A percentile compares a stretch with the other conserved stretches of the same genome.
These are phyloP conservation scores for Myiotriccus ornatus DNA, from an alignment of 2,797 vertebrate species.

Conservation along the genomic window DNA sequence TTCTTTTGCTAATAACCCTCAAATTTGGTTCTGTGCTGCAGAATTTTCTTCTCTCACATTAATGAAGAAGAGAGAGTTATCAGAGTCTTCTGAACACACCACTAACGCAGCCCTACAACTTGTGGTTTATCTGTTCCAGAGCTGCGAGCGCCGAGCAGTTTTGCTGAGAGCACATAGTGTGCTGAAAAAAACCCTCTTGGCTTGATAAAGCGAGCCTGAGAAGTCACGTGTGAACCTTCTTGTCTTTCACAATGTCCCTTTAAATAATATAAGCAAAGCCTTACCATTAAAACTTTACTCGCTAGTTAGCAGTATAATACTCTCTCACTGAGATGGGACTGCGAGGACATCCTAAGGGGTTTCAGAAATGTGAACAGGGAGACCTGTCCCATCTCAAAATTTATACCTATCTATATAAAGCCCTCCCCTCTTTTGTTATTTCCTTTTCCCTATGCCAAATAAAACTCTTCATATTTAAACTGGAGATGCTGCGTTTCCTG, in stretches of 20 bases:
- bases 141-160: not conserved
- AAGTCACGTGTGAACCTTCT: not conserved
- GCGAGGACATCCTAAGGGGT: not conserved
- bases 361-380: not conserved
- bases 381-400: conserved; percentile 9
- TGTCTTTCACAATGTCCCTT: not conserved
- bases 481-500: conserved; percentile 72
- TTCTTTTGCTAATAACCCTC: not conserved
- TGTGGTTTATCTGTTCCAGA: not conserved
- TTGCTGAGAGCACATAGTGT: not conserved
- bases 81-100: not conserved
- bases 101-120: not conserved
- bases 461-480: conserved; percentile 22
- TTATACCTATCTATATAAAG: conserved; percentile 24
- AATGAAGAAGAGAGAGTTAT: not conserved
- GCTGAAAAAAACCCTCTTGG: conserved; percentile 11
- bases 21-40: not conserved
- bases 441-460: not conserved
- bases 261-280: conserved; percentile 41
- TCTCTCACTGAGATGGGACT: conserved; percentile 17
- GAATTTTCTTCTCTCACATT: not conserved
- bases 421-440: not conserved
- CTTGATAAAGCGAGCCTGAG: not conserved
- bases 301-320: conserved; percentile 10
- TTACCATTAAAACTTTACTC: conserved; percentile 24